Evolutionary conservation across 2,888 invertebrate genomes (phyloP).

Genomic region (Cybosia mesomella): DNA sequence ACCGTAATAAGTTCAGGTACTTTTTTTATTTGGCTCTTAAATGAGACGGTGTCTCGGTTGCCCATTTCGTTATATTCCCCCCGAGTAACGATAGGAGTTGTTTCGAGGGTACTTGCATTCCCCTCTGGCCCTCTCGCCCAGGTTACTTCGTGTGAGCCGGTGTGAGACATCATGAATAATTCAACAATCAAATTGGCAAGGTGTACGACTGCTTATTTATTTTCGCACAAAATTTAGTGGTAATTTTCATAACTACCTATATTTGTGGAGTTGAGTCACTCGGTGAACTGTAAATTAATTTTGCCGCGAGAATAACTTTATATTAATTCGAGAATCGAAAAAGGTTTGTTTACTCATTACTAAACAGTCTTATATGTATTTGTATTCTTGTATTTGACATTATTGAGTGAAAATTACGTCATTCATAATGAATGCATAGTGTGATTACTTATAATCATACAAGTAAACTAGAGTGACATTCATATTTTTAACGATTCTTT

Average conservation of each 20-base stretch:
- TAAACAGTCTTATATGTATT: neutral
- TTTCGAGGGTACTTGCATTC: conserved; percentile 66
- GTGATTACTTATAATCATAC: neutral
- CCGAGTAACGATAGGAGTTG: conserved; percentile 66
- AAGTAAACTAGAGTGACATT: conserved; percentile 29
- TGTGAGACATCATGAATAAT: conserved; percentile 84
- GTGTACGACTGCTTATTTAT: conserved; percentile 82
- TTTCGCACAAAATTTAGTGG: conserved; percentile 74
- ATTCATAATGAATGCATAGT: neutral
- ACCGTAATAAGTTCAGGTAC: conserved; percentile 63
- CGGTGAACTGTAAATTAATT: conserved; percentile 52
- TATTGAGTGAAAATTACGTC: too few relatives aligned
- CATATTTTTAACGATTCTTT: conserved; percentile 51
- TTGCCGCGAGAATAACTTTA: conserved; percentile 26
- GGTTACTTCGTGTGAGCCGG: conserved; percentile 67
- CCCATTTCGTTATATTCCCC: conserved; percentile 76
- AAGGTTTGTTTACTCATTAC: neutral
- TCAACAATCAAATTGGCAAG: conserved; percentile 85
- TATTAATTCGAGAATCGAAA: neutral
- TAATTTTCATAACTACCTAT: conserved; percentile 71
- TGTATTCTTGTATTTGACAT: neutral
- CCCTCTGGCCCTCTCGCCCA: conserved; percentile 57
- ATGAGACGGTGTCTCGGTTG: conserved; percentile 70
- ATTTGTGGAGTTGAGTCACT: conserved; percentile 45
- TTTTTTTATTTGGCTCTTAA: conserved; percentile 70